Evolutionary conservation across 2,797 vertebrate genomes (phyloP), one percentile per base, ranked within the genome.

Genomic region (Trachurus trachurus): DNA sequence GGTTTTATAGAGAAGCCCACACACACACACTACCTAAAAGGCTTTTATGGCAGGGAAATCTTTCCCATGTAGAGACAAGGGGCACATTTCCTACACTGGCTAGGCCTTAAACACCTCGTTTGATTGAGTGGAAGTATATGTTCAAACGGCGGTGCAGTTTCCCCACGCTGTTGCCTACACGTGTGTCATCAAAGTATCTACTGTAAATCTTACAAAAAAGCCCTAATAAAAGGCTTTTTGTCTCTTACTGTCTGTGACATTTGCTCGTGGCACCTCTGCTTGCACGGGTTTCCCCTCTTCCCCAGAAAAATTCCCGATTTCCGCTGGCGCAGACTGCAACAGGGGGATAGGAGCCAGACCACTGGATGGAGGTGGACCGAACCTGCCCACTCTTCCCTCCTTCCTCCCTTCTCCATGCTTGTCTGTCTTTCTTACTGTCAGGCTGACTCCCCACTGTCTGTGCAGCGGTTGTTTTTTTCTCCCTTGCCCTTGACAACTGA

Each of bases 361-460:
- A 66, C 87, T 87, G 78, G 59, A 79, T 45, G 73, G 88, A 88
- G 84, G 88, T 86, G 81, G 78, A 82, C 68, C 65, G 71, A 78
- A 88, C 82, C 85, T 88, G 85, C 66, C 65, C 71, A 59, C 71
- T 73, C 71, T 71, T 80, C 77, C 61, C 71, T 72, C 63, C 47
- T 45, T 68, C 60, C 68, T 62, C 53, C 50, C 78, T 62, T 31
- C 71, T 57, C 16, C 11, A 11, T 57, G 59, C 40, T 65, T 49
- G 65, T 66, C 84, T 50, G 60, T 80, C 88, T 84, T 19, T 77
- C 79, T 82, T 57, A 80, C 84, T 59, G 84, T 89, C 87, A 90
- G 81, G 10, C 79, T 39, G 83, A 91, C 89, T 92, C 89, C 85
- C 58, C 81, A 82, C 82, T 82, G 91, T 91, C 86, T 89, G 88